Conservation (phyloP, 2,797 vertebrate genomes). For the Acanthornis magna region DNA sequence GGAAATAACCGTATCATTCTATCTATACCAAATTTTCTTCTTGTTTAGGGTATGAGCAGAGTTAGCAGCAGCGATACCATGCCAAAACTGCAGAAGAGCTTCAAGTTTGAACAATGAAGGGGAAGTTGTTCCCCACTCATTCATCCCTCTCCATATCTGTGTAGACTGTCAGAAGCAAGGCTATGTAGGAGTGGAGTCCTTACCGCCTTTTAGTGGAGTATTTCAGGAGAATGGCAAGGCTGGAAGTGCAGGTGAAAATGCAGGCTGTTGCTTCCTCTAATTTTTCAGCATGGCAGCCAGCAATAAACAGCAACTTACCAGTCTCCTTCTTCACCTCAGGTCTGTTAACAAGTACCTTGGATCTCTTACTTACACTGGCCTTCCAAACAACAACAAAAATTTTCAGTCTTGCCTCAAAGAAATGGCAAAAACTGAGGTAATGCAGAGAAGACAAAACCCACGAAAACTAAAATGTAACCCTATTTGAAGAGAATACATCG, state of each 20-base stretch:
- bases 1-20: background rate
- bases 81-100: background rate
- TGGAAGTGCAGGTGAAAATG: background rate
- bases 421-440: background rate
- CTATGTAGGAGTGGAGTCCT: background rate
- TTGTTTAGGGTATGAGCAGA: background rate
- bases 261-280: background rate
- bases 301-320: background rate
- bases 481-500: background rate
- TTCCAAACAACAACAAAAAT: background rate
- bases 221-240: background rate
- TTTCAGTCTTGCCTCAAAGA: background rate
- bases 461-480: background rate
- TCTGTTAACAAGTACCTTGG: background rate
- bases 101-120: background rate
- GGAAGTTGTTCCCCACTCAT: background rate
- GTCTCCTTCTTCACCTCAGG: background rate
- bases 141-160: fast-evolving
- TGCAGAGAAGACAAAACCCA: background rate
- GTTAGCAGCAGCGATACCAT: background rate
- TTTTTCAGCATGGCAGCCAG: background rate
- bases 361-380: background rate
- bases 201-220: background rate
- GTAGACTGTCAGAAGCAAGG: background rate
- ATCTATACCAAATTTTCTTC: background rate